A percentile compares a stretch with the other conserved stretches of the same genome.
These are phyloP conservation scores for Paraplagusia blochii DNA, from an alignment of 2,113 vertebrate genomes.

Conservation along the genomic window DNA sequence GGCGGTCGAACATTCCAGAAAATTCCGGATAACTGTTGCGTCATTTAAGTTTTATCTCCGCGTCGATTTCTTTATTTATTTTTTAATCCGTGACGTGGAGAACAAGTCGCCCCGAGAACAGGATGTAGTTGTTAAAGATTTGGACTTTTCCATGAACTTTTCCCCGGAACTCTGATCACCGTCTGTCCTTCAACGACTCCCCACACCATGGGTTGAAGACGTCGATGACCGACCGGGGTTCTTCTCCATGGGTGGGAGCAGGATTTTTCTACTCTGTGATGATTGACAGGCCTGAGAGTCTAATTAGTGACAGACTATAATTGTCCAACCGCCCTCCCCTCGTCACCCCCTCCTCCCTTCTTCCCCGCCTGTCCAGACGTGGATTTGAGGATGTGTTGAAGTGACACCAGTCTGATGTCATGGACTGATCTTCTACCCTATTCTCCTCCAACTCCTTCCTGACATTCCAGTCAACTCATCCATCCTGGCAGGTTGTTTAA, in stretches of 20 bases:
- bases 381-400: no score
- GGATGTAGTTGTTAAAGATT: neutral
- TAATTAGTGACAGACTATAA: slow-evolving; percentile 49
- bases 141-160: slow-evolving; percentile 54
- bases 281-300: slow-evolving; percentile 56
- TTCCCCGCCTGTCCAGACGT: slow-evolving; percentile 14
- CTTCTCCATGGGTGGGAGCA: slow-evolving; percentile 63
- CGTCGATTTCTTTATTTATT: slow-evolving; percentile 12
- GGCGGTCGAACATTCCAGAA: slow-evolving; percentile 17
- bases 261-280: slow-evolving; percentile 64
- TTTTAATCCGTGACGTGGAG: slow-evolving; percentile 38
- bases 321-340: slow-evolving; percentile 9
- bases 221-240: slow-evolving; percentile 53
- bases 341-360: neutral
- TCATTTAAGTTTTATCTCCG: neutral
- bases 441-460: no score
- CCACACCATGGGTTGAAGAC: slow-evolving; percentile 69
- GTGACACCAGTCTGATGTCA: no score
- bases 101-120: slow-evolving; percentile 27
- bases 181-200: slow-evolving; percentile 47
- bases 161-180: slow-evolving; percentile 28
- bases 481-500: no score
- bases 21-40: slow-evolving; percentile 3
- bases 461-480: no score
- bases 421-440: no score